Evolutionary conservation across 1,140 invertebrate species (phyloP).

Genomic region (Leguminivora glycinivorella): DNA sequence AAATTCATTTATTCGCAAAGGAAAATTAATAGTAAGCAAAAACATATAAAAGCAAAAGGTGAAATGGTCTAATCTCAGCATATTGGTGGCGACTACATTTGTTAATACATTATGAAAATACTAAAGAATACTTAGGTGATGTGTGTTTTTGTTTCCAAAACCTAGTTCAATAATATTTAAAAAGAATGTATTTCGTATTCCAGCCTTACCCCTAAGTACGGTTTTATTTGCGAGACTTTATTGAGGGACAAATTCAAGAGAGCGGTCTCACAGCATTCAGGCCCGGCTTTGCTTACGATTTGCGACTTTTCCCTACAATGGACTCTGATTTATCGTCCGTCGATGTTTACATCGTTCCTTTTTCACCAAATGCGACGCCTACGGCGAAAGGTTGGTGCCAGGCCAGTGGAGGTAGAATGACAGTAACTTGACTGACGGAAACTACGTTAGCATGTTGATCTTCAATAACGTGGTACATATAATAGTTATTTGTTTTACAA

Average conservation of each 20-base stretch:
- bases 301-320: constrained; percentile 47
- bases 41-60: too few relatives aligned
- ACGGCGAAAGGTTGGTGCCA: background rate
- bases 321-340: constrained; percentile 45
- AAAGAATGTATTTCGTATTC: constrained; percentile 21
- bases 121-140: background rate
- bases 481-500: too few relatives aligned
- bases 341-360: constrained; percentile 33
- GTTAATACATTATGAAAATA: background rate
- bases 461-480: too few relatives aligned
- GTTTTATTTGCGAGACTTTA: constrained; percentile 40
- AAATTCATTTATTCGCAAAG: too few relatives aligned
- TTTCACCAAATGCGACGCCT: constrained; percentile 31
- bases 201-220: constrained; percentile 20
- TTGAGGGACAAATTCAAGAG: constrained; percentile 37
- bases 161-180: constrained; percentile 14
- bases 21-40: too few relatives aligned
- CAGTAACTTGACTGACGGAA: background rate
- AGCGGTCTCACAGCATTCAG: constrained; percentile 32
- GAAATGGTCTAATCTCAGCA: too few relatives aligned
- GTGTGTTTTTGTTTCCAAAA: background rate
- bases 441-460: too few relatives aligned
- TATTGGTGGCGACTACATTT: too few relatives aligned
- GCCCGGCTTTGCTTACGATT: constrained; percentile 44
- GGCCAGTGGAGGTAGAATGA: background rate